These are phyloP conservation scores for Psophia crepitans DNA, from an alignment of 2,113 vertebrate species.

Conservation along the genomic window DNA sequence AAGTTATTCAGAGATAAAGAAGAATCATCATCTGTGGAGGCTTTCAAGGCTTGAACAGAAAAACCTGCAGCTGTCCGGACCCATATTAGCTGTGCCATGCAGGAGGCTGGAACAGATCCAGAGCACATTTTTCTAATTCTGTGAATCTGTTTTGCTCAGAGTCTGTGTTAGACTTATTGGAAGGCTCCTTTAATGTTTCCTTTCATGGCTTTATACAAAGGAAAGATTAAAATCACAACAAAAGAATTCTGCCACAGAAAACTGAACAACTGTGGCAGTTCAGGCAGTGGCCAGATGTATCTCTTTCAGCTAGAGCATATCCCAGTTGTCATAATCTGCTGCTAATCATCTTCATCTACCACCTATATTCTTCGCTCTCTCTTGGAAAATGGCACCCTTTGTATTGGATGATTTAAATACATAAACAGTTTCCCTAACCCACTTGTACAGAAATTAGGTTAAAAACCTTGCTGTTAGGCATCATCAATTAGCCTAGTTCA, in stretches of 20 bases:
- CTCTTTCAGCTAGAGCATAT: background rate
- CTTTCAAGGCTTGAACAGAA: background rate
- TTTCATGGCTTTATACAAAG: background rate
- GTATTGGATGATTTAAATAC: background rate
- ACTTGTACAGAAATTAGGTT: background rate
- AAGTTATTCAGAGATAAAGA: background rate
- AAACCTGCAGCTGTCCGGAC: background rate
- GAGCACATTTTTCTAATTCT: background rate
- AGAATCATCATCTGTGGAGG: background rate
- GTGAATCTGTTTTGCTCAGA: background rate
- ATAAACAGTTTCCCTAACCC: background rate
- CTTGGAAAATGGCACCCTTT: background rate
- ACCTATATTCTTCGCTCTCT: background rate
- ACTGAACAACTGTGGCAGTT: background rate
- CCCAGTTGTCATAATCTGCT: background rate
- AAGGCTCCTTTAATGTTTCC: background rate
- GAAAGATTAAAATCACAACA: background rate
- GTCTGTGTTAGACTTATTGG: background rate
- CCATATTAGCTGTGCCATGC: background rate
- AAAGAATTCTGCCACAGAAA: background rate
- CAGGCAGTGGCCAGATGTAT: background rate
- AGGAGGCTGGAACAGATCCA: background rate
- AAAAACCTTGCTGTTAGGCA: background rate
- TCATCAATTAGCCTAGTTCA: background rate
- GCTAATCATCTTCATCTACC: background rate